Percentiles rank a stretch among this genome's conserved stretches.
phyloP scores from a whole-genome alignment of 2,888 invertebrate species.

The Chorisops tibialis region DNA sequence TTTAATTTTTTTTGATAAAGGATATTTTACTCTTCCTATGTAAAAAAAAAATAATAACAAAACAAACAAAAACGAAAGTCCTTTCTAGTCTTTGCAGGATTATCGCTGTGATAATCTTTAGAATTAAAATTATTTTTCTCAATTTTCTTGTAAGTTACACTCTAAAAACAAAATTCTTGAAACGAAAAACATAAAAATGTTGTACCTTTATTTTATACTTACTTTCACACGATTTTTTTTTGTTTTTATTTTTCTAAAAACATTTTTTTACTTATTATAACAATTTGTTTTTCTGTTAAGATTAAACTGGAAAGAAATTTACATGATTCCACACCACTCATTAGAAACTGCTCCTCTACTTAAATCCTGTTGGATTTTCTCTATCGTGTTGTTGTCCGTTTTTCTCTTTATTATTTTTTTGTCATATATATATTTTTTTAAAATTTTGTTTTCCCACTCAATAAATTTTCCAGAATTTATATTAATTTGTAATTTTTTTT shows the following conservation, averaged over 20 bases:
- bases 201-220: not conserved
- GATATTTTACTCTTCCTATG: no score
- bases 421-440: no score
- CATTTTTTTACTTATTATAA: no score
- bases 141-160: not conserved
- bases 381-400: not conserved
- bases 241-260: not conserved
- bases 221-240: not conserved
- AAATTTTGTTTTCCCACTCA: no score
- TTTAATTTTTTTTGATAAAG: not conserved
- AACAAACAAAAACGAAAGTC: not conserved
- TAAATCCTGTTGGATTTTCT: not conserved
- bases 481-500: no score
- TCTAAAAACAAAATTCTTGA: not conserved
- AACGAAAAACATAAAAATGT: not conserved
- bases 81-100: constrained; percentile 13
- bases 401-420: no score
- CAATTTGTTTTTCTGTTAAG: no score
- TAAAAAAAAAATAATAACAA: not conserved
- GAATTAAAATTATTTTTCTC: constrained; percentile 2
- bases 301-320: no score
- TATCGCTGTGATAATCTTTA: constrained; percentile 17
- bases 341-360: not conserved
- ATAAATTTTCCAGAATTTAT: no score
- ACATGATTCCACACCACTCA: no score